Conservation (phyloP, 2,888 invertebrate species). For the Pseudanteris insignis region DNA sequence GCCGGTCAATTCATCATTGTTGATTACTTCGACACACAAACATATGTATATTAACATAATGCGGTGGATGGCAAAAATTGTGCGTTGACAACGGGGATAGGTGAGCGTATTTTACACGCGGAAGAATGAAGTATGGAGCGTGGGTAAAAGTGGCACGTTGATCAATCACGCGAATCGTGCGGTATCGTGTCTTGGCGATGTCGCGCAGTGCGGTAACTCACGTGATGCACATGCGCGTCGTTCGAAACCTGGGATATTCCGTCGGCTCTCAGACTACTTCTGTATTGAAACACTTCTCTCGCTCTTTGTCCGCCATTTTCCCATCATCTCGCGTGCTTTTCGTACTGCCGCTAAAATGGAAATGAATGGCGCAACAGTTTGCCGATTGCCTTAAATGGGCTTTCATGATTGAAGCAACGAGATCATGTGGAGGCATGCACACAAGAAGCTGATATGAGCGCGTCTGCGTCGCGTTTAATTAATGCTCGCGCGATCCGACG, state of each 20-base stretch:
- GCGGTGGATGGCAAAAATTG: too few relatives aligned
- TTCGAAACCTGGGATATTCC: constrained; percentile 19
- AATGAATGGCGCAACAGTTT: constrained; percentile 43
- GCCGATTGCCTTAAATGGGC: constrained; percentile 36
- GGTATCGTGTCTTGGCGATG: constrained; percentile 18
- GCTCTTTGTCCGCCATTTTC: constrained; percentile 41
- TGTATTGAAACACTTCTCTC: constrained; percentile 33
- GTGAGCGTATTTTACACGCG: too few relatives aligned
- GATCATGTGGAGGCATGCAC: constrained; percentile 28
- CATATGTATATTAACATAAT: too few relatives aligned
- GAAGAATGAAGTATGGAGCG: too few relatives aligned
- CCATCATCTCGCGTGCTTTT: constrained; percentile 41
- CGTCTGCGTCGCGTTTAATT: constrained; percentile 18
- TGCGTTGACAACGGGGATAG: too few relatives aligned
- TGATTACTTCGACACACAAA: too few relatives aligned
- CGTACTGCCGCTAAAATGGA: constrained; percentile 36
- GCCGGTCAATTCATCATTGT: too few relatives aligned
- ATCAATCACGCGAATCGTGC: constrained; percentile 33
- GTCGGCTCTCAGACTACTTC: constrained; percentile 37
- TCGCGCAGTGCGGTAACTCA: constrained; percentile 9
- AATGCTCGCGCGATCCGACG: constrained; percentile 5
- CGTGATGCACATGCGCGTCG: constrained; percentile 20
- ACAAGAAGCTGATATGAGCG: constrained; percentile 2
- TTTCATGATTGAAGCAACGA: constrained; percentile 42
- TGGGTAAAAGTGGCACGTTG: constrained; percentile 33